Conservation (phyloP, 2,888 invertebrate genomes). For the Vesta saturnalis region DNA sequence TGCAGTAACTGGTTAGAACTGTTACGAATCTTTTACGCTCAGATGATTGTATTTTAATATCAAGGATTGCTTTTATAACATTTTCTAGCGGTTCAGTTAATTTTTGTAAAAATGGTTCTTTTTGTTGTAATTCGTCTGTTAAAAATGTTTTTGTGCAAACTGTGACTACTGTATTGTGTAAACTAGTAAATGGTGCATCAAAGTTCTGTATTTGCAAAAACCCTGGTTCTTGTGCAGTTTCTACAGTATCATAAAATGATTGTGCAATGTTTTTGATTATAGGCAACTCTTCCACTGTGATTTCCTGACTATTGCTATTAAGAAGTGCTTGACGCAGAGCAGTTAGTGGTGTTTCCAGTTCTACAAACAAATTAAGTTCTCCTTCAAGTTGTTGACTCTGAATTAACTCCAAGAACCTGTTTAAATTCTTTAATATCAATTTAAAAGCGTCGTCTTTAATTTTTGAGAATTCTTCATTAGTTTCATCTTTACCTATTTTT, state of each 20-base stretch:
- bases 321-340: slow-evolving; percentile 48
- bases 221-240: slow-evolving; percentile 35
- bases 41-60: slow-evolving; percentile 51
- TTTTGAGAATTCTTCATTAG: no score
- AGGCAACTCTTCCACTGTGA: slow-evolving; percentile 50
- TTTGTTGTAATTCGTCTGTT: slow-evolving; percentile 41
- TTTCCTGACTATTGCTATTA: slow-evolving; percentile 46
- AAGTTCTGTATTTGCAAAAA: slow-evolving; percentile 50
- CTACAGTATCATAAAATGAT: slow-evolving; percentile 48
- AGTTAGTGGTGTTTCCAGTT: slow-evolving; percentile 46
- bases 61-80: slow-evolving; percentile 55
- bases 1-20: background rate
- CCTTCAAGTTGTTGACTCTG: background rate
- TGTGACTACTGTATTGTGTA: slow-evolving; percentile 57
- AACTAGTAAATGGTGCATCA: slow-evolving; percentile 49
- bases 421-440: no score
- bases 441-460: background rate
- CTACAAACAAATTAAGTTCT: background rate
- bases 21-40: slow-evolving; percentile 31
- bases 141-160: slow-evolving; percentile 57
- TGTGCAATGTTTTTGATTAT: slow-evolving; percentile 51
- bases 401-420: no score
- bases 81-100: slow-evolving; percentile 55
- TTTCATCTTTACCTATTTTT: no score
- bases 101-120: slow-evolving; percentile 54